Evolutionary conservation across 2,797 vertebrate species (phyloP).

Genomic region (Lindbergichthys nudifrons): DNA sequence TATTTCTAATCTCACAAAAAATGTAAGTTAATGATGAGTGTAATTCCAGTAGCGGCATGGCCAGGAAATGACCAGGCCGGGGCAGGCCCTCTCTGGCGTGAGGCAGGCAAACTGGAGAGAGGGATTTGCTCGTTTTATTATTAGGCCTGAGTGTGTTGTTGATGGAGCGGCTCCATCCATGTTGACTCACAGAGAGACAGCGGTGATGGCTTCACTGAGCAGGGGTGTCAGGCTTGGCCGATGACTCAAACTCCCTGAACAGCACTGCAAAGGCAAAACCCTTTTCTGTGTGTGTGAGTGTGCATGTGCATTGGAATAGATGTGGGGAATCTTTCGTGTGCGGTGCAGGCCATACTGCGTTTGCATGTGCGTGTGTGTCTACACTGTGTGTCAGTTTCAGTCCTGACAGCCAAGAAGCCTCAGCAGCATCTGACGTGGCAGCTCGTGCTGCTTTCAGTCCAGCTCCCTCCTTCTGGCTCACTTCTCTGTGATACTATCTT

Average conservation of each 20-base stretch:
- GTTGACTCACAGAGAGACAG: slow-evolving; percentile 72
- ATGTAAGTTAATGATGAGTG: slow-evolving; percentile 43
- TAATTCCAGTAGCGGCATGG: slow-evolving; percentile 52
- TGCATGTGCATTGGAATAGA: slow-evolving; percentile 27
- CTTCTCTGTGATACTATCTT: slow-evolving; percentile 78
- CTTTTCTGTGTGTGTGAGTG: slow-evolving; percentile 29
- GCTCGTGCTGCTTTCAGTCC: slow-evolving; percentile 75
- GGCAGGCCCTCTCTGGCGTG: slow-evolving; percentile 45
- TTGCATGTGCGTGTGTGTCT: slow-evolving; percentile 32
- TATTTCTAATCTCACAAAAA: slow-evolving; percentile 28
- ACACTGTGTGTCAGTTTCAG: slow-evolving; percentile 53
- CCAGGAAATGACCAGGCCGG: slow-evolving; percentile 52
- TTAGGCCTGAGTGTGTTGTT: slow-evolving; percentile 67
- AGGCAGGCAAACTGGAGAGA: slow-evolving; percentile 51
- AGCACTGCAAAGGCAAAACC: slow-evolving; percentile 65
- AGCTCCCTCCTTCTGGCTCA: slow-evolving; percentile 77
- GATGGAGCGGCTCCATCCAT: slow-evolving; percentile 66
- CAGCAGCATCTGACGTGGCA: slow-evolving; percentile 83
- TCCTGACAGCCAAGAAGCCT: slow-evolving; percentile 80
- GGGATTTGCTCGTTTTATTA: slow-evolving; percentile 69
- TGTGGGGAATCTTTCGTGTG: slow-evolving; percentile 28
- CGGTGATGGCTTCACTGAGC: slow-evolving; percentile 64
- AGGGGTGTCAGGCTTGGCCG: slow-evolving; percentile 69
- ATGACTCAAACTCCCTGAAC: slow-evolving; percentile 58
- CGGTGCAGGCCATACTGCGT: slow-evolving; percentile 26